These are phyloP conservation scores for Thrips palmi DNA, from an alignment of 1,140 invertebrate genomes.

Conservation along the genomic window DNA sequence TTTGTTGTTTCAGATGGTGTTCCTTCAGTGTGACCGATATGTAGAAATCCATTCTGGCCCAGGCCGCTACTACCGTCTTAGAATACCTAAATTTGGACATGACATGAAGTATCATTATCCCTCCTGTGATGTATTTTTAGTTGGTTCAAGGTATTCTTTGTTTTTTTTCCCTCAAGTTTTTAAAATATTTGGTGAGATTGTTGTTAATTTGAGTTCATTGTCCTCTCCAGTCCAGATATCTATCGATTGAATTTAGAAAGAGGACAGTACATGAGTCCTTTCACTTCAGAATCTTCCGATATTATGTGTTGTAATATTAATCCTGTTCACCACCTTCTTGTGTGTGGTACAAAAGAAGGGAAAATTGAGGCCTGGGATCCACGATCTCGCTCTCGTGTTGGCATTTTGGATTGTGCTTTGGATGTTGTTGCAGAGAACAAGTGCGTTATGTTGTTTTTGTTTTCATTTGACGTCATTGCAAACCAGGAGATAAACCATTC, in stretches of 20 bases:
- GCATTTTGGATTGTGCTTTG: conserved; percentile 69
- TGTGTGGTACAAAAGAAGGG: conserved; percentile 80
- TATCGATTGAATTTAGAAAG: conserved; percentile 91
- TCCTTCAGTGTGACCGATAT: conserved; percentile 70
- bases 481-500: neutral
- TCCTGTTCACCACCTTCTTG: conserved; percentile 68
- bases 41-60: conserved; percentile 89
- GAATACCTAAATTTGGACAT: conserved; percentile 89
- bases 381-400: conserved; percentile 50
- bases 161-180: neutral
- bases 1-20: conserved; percentile 40
- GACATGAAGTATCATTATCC: conserved; percentile 84
- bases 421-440: conserved; percentile 38
- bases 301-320: conserved; percentile 81
- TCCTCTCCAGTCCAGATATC: conserved; percentile 54
- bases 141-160: conserved; percentile 52
- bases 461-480: neutral
- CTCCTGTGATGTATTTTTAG: conserved; percentile 82
- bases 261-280: conserved; percentile 80
- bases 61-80: conserved; percentile 75
- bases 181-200: conserved; percentile 7
- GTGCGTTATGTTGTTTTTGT: conserved; percentile 22
- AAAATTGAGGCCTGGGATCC: conserved; percentile 94
- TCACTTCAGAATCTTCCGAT: conserved; percentile 49
- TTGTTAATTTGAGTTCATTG: conserved; percentile 6